Conservation (phyloP, 2,113 vertebrate genomes). For the Laticauda colubrina region DNA sequence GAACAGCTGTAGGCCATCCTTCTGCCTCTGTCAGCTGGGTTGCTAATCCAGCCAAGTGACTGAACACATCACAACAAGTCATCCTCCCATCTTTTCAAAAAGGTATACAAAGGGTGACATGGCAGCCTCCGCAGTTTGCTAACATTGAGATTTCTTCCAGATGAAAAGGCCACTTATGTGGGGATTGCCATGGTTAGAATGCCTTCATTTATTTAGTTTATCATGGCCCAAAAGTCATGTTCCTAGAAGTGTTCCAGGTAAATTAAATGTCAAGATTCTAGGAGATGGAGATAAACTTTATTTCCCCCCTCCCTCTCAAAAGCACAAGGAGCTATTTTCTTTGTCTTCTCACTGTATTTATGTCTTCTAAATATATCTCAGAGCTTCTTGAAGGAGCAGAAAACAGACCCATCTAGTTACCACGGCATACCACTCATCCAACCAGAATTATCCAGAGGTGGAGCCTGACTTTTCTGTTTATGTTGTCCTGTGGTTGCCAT, state of each 20-base stretch:
- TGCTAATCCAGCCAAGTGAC: not conserved
- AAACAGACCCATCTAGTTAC: not conserved
- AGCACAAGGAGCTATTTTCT: not conserved
- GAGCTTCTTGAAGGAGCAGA: not conserved
- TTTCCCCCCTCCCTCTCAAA: not conserved
- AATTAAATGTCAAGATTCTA: not conserved
- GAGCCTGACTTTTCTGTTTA: not conserved
- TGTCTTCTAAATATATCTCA: not conserved
- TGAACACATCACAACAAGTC: not conserved
- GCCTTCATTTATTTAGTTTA: not conserved
- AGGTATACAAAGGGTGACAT: not conserved
- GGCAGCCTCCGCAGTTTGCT: not conserved
- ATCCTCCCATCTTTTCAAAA: accelerated
- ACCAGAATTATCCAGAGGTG: not conserved
- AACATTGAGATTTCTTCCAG: not conserved
- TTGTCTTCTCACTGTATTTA: not conserved
- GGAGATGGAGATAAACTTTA: not conserved
- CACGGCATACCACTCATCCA: not conserved
- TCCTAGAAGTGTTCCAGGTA: not conserved
- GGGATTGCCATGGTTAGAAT: not conserved
- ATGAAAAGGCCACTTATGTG: not conserved
- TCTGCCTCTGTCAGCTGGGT: not conserved
- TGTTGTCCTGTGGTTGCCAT: not conserved
- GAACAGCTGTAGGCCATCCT: not conserved
- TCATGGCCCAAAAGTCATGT: not conserved